Evolutionary conservation across 2,888 invertebrate genomes (phyloP).

Genomic region (Stegophylla sp.): DNA sequence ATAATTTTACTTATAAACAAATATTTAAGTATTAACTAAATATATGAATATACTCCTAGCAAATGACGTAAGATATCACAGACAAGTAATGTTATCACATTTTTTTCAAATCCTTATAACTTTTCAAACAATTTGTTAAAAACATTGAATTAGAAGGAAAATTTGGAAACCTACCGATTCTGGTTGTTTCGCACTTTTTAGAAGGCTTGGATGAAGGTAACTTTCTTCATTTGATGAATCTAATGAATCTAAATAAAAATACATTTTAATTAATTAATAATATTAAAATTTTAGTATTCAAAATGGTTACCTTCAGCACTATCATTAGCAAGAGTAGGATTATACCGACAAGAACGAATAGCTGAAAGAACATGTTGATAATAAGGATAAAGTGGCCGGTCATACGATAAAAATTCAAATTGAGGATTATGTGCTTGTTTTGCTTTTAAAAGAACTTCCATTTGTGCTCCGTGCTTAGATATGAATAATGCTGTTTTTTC

Average conservation of each 20-base stretch:
- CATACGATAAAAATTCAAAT: constrained; percentile 91
- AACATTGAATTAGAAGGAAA: constrained; percentile 24
- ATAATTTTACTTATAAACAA: not conserved
- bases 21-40: not conserved
- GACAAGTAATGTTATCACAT: constrained; percentile 48
- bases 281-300: not conserved
- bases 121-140: constrained; percentile 25
- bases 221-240: constrained; percentile 66
- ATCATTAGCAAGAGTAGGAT: constrained; percentile 53
- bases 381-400: constrained; percentile 83
- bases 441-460: constrained; percentile 98
- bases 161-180: constrained; percentile 71
- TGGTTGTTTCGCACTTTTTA: constrained; percentile 70
- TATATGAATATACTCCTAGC: not conserved
- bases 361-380: constrained; percentile 79
- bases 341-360: constrained; percentile 74
- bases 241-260: constrained; percentile 44
- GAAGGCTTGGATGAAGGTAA: constrained; percentile 85
- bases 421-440: constrained; percentile 93
- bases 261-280: not conserved
- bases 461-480: constrained; percentile 89
- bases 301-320: constrained; percentile 49
- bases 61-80: constrained; percentile 51
- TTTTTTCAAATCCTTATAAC: constrained; percentile 21
- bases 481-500: constrained; percentile 93